Base-by-base conservation (phyloP, 1,140 invertebrate species). In the Panonychus citri region DNA sequence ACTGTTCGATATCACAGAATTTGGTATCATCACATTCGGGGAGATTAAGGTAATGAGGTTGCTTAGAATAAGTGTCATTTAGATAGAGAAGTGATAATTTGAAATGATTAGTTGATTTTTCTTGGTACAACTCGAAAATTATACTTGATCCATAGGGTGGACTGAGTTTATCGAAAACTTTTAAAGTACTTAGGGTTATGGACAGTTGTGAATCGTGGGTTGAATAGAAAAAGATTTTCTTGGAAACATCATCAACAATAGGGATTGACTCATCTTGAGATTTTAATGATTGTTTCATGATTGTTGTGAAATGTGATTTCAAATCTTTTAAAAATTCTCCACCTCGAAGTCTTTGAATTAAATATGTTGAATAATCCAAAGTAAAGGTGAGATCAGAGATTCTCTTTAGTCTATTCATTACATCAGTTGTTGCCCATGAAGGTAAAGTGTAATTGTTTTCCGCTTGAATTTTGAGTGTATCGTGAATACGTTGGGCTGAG, bases 171-270 rank as follows among this genome's bases (percentile, higher is more conserved):
- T 60, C 53, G 24, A 46, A 60, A 13, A 39, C 49, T 37, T 42
- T 26, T 3, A 61, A 39, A 13, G 60, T 55, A 27, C 34, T 62
- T n/a, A 61, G 17, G 13, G 62, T 28, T 12, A 40, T 48, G 10
- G 54, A 24, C 2, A 61, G 5, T 37, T 52, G 50, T 3, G 54
- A 43, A 42, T 61, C 60, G 25, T 61, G 60, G 13, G 58, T 59
- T 3, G 58, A 59, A 57, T 81, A 75, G 81, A 82, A 83, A 61
- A 78, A 80, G 76, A 49, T 15, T 26, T 28, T 55, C 39, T 34
- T 34, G 12, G 30, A 5, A 34, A n/a, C 17, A 12, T 21, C n/a
- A 54, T 21, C 39, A 21, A 8, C 15, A 3, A n/a, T 19, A 21
- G 46, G 28, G 3, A 30, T 27, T 12, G 17, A 51, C 2, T 13